Evolutionary conservation across 2,888 invertebrate genomes (phyloP).

Genomic region (Pasiphila rectangulata): DNA sequence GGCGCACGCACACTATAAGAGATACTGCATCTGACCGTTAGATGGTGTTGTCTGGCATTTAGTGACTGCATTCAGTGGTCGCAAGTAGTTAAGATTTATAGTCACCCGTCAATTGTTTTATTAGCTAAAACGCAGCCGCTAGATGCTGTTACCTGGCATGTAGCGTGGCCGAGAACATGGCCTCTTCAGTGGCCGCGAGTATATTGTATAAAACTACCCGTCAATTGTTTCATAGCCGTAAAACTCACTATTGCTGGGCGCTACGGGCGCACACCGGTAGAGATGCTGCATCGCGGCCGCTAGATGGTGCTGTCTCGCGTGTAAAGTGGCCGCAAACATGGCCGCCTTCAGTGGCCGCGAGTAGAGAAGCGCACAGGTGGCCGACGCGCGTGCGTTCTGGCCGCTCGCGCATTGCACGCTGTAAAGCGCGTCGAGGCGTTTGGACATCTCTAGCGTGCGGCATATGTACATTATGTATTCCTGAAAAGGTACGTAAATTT

Average conservation of each 20-base stretch:
- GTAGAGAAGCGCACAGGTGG: constrained; percentile 89
- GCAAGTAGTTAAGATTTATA: no score
- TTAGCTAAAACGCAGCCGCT: constrained; percentile 81
- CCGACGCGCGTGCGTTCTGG: constrained; percentile 88
- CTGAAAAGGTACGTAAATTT: no score
- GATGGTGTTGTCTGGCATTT: no score
- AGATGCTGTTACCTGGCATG: no score
- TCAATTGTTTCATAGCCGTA: background rate
- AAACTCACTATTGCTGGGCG: constrained; percentile 48
- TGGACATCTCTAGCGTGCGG: constrained; percentile 85
- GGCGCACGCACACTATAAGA: no score
- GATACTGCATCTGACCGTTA: no score
- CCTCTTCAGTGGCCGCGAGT: no score
- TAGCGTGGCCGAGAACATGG: constrained; percentile 80
- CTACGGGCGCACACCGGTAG: constrained; percentile 70
- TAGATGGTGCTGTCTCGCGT: constrained; percentile 78
- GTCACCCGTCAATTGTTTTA: background rate
- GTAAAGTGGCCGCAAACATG: constrained; percentile 79
- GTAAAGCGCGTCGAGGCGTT: constrained; percentile 86
- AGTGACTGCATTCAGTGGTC: no score
- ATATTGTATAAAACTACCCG: background rate
- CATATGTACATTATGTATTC: constrained; percentile 86
- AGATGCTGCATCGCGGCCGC: constrained; percentile 84
- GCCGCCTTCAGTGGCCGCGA: constrained; percentile 78
- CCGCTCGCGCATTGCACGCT: constrained; percentile 86